Conservation (phyloP, 2,888 invertebrate genomes). For the Plemyria rubiginata region DNA sequence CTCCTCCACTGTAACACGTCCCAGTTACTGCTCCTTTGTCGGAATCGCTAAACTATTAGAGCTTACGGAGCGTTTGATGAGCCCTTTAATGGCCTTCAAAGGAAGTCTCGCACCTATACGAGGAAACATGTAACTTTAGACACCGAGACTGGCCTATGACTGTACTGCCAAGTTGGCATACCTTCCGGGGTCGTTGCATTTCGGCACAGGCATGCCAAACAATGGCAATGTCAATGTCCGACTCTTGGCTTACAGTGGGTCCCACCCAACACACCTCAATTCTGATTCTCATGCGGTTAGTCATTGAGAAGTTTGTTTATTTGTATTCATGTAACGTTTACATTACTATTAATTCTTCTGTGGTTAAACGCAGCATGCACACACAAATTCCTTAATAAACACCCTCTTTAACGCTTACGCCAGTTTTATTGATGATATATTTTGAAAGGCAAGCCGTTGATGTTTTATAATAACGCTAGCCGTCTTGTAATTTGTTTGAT, state of each 20-base stretch:
- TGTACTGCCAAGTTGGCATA: constrained; percentile 20
- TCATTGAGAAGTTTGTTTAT: constrained; percentile 54
- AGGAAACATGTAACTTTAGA: constrained; percentile 21
- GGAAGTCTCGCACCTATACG: constrained; percentile 24
- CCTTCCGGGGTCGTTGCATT: constrained; percentile 40
- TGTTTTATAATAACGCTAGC: not conserved
- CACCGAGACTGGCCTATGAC: constrained; percentile 12
- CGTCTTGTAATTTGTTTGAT: not conserved
- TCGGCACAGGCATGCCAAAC: constrained; percentile 44
- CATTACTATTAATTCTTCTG: no score
- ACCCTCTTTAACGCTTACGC: constrained; percentile 16
- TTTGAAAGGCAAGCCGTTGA: not conserved
- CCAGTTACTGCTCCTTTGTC: constrained; percentile 18
- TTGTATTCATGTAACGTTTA: constrained; percentile 43
- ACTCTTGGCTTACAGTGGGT: constrained; percentile 39
- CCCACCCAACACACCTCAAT: constrained; percentile 53
- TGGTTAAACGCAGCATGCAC: constrained; percentile 14
- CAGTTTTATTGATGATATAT: constrained; percentile 17
- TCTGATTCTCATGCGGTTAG: constrained; percentile 53
- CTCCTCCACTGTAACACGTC: constrained; percentile 18
- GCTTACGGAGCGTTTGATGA: constrained; percentile 13
- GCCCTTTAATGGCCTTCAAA: constrained; percentile 21
- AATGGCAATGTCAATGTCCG: constrained; percentile 61
- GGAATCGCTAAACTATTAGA: constrained; percentile 12
- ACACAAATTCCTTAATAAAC: constrained; percentile 25